Evolutionary conservation across 1,140 invertebrate genomes (phyloP).

Genomic region (Drosophila tani): DNA sequence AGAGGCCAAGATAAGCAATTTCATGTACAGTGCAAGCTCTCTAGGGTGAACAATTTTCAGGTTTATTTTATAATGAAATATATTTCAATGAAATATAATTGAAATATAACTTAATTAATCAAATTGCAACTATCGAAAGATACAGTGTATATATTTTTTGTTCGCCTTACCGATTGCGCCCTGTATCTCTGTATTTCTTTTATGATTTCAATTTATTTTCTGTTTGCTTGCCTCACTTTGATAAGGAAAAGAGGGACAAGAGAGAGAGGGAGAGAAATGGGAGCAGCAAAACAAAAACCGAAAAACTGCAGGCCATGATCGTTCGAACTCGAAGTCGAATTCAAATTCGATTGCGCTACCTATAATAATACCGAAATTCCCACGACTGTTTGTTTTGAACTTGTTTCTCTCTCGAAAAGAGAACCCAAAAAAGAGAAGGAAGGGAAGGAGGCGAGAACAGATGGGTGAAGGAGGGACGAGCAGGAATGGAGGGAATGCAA

Average conservation of each 20-base stretch:
- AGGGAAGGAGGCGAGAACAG: not conserved
- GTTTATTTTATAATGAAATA: not conserved
- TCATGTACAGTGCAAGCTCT: not conserved
- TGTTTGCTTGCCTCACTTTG: conserved; percentile 30
- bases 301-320: conserved; percentile 27
- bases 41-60: not conserved
- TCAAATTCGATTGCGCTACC: conserved; percentile 11
- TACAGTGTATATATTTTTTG: too few species aligned
- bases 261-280: not conserved
- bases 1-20: conserved; percentile 11
- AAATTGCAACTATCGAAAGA: too few species aligned
- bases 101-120: too few species aligned
- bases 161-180: not conserved
- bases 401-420: conserved; percentile 50
- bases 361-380: conserved; percentile 54
- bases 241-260: conserved; percentile 12
- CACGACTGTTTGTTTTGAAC: conserved; percentile 79
- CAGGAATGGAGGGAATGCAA: conserved; percentile 24
- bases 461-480: not conserved
- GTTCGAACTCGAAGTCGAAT: conserved; percentile 19
- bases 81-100: too few species aligned
- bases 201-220: conserved; percentile 16
- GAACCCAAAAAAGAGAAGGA: conserved; percentile 24
- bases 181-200: conserved; percentile 1
- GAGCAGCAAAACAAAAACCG: conserved; percentile 19